A percentile compares a stretch with the other conserved stretches of the same genome.
phyloP scores from a whole-genome alignment of 2,113 vertebrate species.

The Pygoscelis antarcticus region DNA sequence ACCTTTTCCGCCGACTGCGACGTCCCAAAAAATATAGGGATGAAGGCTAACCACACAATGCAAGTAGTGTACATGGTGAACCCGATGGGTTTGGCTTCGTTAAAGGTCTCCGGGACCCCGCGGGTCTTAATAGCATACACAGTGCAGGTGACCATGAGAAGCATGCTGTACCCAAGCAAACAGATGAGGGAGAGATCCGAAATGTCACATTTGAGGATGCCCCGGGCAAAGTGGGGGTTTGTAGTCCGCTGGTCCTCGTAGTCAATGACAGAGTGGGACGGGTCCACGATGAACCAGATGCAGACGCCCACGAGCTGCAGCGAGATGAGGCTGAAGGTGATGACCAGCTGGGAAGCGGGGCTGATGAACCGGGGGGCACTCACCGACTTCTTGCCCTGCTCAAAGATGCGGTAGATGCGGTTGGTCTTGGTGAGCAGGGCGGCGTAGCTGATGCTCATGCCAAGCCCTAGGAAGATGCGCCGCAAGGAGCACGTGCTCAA shows the following conservation, averaged over 20 bases:
- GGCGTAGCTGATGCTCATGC: slow-evolving; percentile 96
- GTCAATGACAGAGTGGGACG: slow-evolving; percentile 93
- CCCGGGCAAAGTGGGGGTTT: slow-evolving; percentile 87
- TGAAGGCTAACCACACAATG: slow-evolving; percentile 97
- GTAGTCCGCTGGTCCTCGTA: slow-evolving; percentile 95
- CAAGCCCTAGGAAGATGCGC: slow-evolving; percentile 91
- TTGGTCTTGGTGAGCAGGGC: slow-evolving; percentile 97
- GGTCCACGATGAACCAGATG: slow-evolving; percentile 94
- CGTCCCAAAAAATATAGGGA: slow-evolving; percentile 97
- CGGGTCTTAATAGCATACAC: slow-evolving; percentile 97
- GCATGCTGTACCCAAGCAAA: slow-evolving; percentile 96
- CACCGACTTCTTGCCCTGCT: slow-evolving; percentile 95
- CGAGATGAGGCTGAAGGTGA: slow-evolving; percentile 95
- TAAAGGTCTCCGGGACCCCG: slow-evolving; percentile 95
- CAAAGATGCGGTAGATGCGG: slow-evolving; percentile 97
- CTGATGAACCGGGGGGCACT: slow-evolving; percentile 93
- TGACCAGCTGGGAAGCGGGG: slow-evolving; percentile 92
- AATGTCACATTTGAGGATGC: slow-evolving; percentile 90
- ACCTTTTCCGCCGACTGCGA: slow-evolving; percentile 89
- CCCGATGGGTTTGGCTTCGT: slow-evolving; percentile 97
- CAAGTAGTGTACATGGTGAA: slow-evolving; percentile 99
- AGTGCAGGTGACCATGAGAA: slow-evolving; percentile 97
- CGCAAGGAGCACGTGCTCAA: slow-evolving; percentile 88
- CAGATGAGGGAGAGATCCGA: slow-evolving; percentile 97
- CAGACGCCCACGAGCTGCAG: slow-evolving; percentile 94